These are phyloP conservation scores for Poecilia gillii DNA, from an alignment of 2,797 vertebrate species.

Conservation along the genomic window DNA sequence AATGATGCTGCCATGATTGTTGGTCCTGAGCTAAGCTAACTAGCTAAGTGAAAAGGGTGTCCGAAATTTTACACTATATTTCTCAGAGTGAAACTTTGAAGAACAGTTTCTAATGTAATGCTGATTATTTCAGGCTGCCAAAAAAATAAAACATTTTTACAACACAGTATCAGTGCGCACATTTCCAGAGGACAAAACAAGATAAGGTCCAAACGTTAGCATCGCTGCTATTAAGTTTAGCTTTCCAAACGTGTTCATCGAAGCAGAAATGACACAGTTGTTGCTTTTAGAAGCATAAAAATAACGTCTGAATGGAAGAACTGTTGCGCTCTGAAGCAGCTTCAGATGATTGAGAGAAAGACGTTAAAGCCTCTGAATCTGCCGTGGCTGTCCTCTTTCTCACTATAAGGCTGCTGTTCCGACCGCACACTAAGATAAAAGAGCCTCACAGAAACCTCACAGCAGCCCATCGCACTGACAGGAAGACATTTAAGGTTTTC, in stretches of 20 bases:
- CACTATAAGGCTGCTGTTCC: constrained; percentile 38
- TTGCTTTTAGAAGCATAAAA: constrained; percentile 19
- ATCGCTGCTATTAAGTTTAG: neutral
- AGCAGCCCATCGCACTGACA: constrained; percentile 46
- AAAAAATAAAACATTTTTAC: neutral
- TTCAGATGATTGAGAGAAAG: constrained; percentile 19
- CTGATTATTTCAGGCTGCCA: neutral
- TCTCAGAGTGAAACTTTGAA: neutral
- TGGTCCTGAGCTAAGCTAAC: neutral
- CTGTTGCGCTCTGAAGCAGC: constrained; percentile 5
- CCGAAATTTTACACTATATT: neutral
- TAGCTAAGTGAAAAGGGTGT: neutral
- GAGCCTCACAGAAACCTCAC: constrained; percentile 39
- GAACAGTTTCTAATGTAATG: neutral
- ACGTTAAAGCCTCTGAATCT: constrained; percentile 18
- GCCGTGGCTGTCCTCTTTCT: constrained; percentile 1
- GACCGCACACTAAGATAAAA: constrained; percentile 51
- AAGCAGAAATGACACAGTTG: neutral
- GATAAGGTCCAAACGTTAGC: neutral
- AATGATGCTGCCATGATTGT: neutral
- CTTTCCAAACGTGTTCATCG: neutral
- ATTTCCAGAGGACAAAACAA: neutral
- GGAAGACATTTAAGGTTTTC: constrained; percentile 39
- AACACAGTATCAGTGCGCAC: neutral
- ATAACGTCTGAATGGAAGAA: constrained; percentile 5